Conservation (phyloP, 2,888 invertebrate genomes). For the Pachymerium ferrugineum region DNA sequence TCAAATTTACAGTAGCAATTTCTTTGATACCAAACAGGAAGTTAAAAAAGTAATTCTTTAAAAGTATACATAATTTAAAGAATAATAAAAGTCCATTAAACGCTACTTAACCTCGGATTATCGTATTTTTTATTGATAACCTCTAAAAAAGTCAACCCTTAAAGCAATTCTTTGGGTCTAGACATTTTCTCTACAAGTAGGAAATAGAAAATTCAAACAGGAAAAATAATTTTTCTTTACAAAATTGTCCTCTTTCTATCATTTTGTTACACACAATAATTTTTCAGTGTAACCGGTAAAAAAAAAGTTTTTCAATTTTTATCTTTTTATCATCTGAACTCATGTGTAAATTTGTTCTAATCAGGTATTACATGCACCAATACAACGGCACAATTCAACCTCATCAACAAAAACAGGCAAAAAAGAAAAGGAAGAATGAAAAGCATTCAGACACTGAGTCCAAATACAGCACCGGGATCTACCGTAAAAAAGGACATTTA, state of each 20-base stretch:
- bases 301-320: neutral
- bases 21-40: neutral
- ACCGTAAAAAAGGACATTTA: slow-evolving; percentile 81
- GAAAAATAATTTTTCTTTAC: neutral
- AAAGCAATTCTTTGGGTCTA: no score
- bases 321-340: no score
- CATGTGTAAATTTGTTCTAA: neutral
- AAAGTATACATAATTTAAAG: neutral
- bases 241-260: neutral
- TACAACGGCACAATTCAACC: slow-evolving; percentile 36
- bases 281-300: neutral
- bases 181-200: no score
- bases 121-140: no score
- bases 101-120: no score
- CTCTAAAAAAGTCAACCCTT: no score
- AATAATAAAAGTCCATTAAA: neutral
- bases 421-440: slow-evolving; percentile 30
- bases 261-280: neutral
- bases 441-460: slow-evolving; percentile 44
- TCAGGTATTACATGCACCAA: slow-evolving; percentile 37
- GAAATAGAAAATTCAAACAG: neutral
- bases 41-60: neutral
- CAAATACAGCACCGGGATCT: slow-evolving; percentile 73
- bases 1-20: neutral
- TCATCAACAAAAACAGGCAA: slow-evolving; percentile 26